Conservation (phyloP, 2,113 vertebrate genomes). For the Gallinago paraguaiae region DNA sequence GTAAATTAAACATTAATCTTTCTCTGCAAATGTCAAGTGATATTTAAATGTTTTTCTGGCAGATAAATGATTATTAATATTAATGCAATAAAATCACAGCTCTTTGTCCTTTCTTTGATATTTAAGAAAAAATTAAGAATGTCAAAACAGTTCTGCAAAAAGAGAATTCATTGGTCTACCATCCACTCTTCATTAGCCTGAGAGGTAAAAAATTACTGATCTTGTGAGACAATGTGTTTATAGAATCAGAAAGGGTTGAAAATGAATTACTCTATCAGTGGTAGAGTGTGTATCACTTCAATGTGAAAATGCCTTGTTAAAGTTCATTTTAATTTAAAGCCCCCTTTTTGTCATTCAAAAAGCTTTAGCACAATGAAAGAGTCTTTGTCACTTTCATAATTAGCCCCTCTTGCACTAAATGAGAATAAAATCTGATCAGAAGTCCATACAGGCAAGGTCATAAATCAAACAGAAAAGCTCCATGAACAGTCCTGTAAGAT, state of each 20-base stretch:
- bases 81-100: constrained; percentile 69
- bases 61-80: constrained; percentile 78
- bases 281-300: constrained; percentile 69
- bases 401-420: constrained; percentile 55
- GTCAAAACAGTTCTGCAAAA: constrained; percentile 62
- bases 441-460: constrained; percentile 64
- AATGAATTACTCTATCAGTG: constrained; percentile 82
- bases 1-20: constrained; percentile 78
- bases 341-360: constrained; percentile 72
- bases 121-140: constrained; percentile 72
- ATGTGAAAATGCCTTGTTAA: constrained; percentile 75
- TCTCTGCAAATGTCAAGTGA: constrained; percentile 74
- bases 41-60: constrained; percentile 76
- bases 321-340: constrained; percentile 82
- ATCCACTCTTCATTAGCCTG: constrained; percentile 62
- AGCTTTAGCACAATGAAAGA: constrained; percentile 68
- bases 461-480: constrained; percentile 74
- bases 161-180: constrained; percentile 60
- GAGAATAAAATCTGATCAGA: constrained; percentile 77
- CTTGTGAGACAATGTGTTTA: constrained; percentile 82
- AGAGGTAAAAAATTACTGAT: constrained; percentile 82
- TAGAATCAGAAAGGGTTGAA: constrained; percentile 78
- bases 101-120: constrained; percentile 75
- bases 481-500: constrained; percentile 46
- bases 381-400: constrained; percentile 72